phyloP scores from a whole-genome alignment of 2,113 vertebrate genomes.

The Atherinomorus stipes region DNA sequence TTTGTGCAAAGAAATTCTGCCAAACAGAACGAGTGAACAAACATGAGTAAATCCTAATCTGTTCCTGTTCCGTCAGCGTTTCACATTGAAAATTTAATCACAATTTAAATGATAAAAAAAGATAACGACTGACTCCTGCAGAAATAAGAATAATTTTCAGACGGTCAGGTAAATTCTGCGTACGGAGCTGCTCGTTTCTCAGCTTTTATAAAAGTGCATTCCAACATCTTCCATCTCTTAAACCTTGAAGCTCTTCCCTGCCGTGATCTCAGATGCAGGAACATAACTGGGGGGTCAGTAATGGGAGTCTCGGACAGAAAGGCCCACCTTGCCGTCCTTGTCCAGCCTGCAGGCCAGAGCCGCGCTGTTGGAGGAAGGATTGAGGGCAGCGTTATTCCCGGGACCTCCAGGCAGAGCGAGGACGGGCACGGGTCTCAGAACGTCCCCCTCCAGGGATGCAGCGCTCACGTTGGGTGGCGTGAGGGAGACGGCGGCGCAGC shows the following conservation, averaged over 20 bases:
- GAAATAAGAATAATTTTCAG: too few relatives aligned
- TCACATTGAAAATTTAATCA: too few relatives aligned
- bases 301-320: background rate
- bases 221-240: too few relatives aligned
- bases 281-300: background rate
- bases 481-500: slow-evolving; percentile 87
- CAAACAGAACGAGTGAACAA: too few relatives aligned
- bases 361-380: slow-evolving; percentile 71
- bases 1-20: too few relatives aligned
- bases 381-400: slow-evolving; percentile 78
- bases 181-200: too few relatives aligned
- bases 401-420: slow-evolving; percentile 66
- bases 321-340: slow-evolving; percentile 90
- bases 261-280: background rate
- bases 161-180: too few relatives aligned
- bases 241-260: background rate
- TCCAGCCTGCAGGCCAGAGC: slow-evolving; percentile 85
- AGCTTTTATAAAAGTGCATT: too few relatives aligned
- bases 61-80: too few relatives aligned
- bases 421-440: slow-evolving; percentile 75
- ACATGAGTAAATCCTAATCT: too few relatives aligned
- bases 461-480: slow-evolving; percentile 84
- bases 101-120: too few relatives aligned
- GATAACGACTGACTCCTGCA: too few relatives aligned
- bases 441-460: slow-evolving; percentile 87